A percentile compares a stretch with the other conserved stretches of the same genome.
These are phyloP conservation scores for Idaea dimidiata DNA, from an alignment of 2,888 invertebrate species.

Conservation along the genomic window DNA sequence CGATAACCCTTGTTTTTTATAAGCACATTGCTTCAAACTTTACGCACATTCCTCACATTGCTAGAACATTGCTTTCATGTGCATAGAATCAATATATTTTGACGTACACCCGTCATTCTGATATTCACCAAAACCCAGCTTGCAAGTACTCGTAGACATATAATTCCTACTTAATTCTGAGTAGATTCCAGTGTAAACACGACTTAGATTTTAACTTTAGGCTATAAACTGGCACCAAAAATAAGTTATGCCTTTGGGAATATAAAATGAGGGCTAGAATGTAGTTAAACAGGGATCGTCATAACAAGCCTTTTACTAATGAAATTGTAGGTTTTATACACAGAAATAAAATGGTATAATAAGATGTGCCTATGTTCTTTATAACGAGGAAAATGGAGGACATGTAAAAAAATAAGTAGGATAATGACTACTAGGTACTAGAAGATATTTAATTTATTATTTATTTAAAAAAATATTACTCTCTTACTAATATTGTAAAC, in stretches of 20 bases:
- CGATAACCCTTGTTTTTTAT: too few species aligned
- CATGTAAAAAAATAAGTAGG: too few species aligned
- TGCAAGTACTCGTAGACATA: background rate
- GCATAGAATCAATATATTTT: too few species aligned
- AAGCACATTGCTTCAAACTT: too few species aligned
- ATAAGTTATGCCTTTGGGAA: background rate
- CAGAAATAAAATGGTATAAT: background rate
- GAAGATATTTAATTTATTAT: too few species aligned
- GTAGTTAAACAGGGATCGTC: background rate
- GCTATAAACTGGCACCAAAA: background rate
- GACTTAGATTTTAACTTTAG: conserved; percentile 3
- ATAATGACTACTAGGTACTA: too few species aligned
- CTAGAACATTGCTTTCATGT: too few species aligned
- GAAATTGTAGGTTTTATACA: background rate
- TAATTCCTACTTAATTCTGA: conserved; percentile 1
- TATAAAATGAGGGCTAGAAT: background rate
- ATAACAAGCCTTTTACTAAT: background rate
- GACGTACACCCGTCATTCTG: too few species aligned
- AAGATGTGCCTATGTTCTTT: background rate
- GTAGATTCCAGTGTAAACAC: conserved; percentile 7
- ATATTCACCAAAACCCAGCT: background rate
- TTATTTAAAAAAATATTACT: too few species aligned
- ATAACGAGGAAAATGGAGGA: background rate
- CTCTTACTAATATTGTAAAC: too few species aligned
- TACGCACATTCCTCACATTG: too few species aligned